Conservation (phyloP, 2,113 vertebrate genomes). For the Podarcis muralis region DNA sequence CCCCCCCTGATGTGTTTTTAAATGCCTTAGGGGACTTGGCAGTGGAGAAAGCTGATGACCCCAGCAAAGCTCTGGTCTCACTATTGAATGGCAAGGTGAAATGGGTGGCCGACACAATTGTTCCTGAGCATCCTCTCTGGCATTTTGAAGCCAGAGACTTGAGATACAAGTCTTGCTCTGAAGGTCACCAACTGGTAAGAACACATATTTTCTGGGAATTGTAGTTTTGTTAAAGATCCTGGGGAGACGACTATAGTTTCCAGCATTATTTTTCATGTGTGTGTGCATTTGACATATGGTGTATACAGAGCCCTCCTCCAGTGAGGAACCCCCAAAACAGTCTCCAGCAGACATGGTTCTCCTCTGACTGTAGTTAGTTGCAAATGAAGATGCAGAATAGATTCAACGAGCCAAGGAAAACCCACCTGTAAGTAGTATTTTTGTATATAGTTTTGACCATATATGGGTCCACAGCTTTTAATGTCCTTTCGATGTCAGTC, state of each 20-base stretch:
- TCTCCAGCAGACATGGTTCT: no score
- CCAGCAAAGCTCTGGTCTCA: background rate
- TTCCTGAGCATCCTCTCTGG: background rate
- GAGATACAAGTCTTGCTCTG: background rate
- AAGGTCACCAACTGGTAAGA: background rate
- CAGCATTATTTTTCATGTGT: no score
- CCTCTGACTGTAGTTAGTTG: background rate
- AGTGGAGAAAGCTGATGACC: no score
- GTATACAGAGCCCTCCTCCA: no score
- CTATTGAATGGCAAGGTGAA: background rate
- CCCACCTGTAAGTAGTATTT: background rate
- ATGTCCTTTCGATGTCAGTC: background rate
- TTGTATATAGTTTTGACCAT: background rate
- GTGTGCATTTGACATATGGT: no score
- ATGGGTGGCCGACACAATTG: background rate
- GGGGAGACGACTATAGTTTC: no score
- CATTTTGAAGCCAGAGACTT: background rate
- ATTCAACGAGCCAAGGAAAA: background rate
- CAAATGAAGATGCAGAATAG: background rate
- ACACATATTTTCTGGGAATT: background rate
- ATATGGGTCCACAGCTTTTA: background rate
- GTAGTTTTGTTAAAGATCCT: no score
- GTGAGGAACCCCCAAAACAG: no score
- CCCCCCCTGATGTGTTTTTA: no score
- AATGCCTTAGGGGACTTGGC: no score